A percentile compares a stretch with the other conserved stretches of the same genome.
Evolutionary conservation across 2,888 invertebrate species (phyloP).

Genomic region (Meteorus cinctellus): DNA sequence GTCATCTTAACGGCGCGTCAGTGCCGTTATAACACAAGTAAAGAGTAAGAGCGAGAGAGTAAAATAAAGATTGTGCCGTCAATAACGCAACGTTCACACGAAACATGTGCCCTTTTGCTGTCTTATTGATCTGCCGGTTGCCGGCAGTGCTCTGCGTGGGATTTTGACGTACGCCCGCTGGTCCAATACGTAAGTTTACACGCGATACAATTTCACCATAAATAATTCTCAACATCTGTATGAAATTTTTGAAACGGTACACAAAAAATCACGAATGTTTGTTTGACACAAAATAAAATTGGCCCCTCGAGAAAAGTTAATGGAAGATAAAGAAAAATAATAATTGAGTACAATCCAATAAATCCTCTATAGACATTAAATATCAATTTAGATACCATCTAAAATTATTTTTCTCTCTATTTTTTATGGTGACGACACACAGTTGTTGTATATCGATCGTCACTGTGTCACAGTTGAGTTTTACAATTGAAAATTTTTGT

Average conservation of each 20-base stretch:
- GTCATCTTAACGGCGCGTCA: conserved; percentile 17
- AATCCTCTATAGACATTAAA: no score
- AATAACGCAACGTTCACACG: conserved; percentile 40
- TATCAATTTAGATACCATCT: no score
- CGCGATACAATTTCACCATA: not conserved
- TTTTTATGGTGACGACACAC: no score
- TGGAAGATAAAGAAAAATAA: not conserved
- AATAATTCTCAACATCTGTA: no score
- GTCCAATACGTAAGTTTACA: conserved; percentile 31
- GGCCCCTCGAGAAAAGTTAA: not conserved
- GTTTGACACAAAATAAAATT: not conserved
- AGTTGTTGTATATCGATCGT: no score
- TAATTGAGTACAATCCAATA: not conserved
- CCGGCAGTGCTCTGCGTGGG: conserved; percentile 49
- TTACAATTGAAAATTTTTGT: no score
- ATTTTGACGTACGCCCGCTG: conserved; percentile 54
- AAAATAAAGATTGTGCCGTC: not conserved
- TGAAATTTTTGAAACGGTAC: no score
- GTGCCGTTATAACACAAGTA: not conserved
- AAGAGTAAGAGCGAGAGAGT: conserved; percentile 9
- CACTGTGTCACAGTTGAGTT: no score
- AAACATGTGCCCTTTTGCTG: conserved; percentile 66
- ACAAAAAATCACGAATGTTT: no score
- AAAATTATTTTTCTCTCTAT: no score
- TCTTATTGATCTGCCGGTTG: conserved; percentile 67